Percentiles rank a stretch among this genome's conserved stretches.
Conservation (phyloP, 2,113 vertebrate genomes). For the Hemiprocne comata region DNA sequence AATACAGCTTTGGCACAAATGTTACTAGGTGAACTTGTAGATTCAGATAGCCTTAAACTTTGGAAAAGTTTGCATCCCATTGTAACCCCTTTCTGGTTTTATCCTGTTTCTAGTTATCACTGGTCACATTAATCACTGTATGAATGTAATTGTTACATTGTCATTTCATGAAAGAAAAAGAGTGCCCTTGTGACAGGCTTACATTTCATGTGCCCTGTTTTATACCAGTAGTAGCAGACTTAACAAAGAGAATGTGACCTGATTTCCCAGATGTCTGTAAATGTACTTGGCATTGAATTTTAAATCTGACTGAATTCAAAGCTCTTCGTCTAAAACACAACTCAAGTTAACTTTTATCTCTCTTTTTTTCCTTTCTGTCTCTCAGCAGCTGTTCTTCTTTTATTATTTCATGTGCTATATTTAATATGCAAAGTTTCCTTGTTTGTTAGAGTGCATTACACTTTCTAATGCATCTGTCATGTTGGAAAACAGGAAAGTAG, state of each 20-base stretch:
- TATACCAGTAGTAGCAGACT: constrained; percentile 3
- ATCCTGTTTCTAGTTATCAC: background rate
- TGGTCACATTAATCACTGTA: background rate
- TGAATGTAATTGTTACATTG: background rate
- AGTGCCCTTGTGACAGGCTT: constrained; percentile 12
- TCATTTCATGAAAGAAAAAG: constrained; percentile 27
- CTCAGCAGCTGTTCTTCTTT: constrained; percentile 66
- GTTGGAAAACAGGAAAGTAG: constrained; percentile 57
- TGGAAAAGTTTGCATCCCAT: background rate
- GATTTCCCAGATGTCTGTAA: constrained; percentile 61
- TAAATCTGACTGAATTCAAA: constrained; percentile 62
- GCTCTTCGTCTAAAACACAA: constrained; percentile 55
- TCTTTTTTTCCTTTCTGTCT: constrained; percentile 24
- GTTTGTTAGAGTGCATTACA: constrained; percentile 68
- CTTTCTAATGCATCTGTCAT: constrained; percentile 70
- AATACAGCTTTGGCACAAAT: background rate
- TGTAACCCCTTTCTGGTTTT: background rate
- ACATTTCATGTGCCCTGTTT: constrained; percentile 8
- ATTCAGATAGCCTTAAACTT: background rate
- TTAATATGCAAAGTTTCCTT: constrained; percentile 62
- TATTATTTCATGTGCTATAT: constrained; percentile 68
- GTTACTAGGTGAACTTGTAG: background rate
- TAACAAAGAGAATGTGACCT: constrained; percentile 55
- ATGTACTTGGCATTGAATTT: constrained; percentile 53
- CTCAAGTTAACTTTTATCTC: constrained; percentile 62